Evolutionary conservation across 1,140 invertebrate genomes (phyloP).

Genomic region (Drosophila subpulchrella): DNA sequence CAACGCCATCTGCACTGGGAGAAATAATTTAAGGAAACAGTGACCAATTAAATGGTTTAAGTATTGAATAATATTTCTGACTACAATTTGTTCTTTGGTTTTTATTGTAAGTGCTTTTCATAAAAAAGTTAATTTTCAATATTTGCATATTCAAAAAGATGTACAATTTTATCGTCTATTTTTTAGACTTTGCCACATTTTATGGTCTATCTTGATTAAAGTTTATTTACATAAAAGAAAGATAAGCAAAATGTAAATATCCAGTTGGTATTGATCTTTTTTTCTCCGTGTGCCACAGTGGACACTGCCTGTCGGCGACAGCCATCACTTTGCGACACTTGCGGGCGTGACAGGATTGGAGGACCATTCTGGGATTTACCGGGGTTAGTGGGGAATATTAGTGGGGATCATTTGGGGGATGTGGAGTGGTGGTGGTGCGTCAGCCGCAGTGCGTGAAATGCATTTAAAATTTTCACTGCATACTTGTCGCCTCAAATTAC

Average conservation of each 20-base stretch:
- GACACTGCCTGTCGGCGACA: slow-evolving; percentile 27
- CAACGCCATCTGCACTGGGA: slow-evolving; percentile 1
- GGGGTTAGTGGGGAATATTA: slow-evolving; percentile 4
- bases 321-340: slow-evolving; percentile 60
- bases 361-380: slow-evolving; percentile 27
- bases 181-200: background rate
- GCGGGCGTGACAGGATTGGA: slow-evolving; percentile 16
- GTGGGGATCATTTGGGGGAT: background rate
- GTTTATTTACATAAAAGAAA: background rate
- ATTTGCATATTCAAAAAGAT: background rate
- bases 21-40: background rate
- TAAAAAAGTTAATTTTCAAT: background rate
- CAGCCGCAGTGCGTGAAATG: slow-evolving; percentile 75
- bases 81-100: background rate
- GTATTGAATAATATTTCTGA: background rate
- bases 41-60: background rate
- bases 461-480: slow-evolving; percentile 75
- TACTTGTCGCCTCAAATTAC: slow-evolving; percentile 77
- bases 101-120: background rate
- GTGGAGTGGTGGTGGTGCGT: slow-evolving; percentile 11
- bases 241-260: background rate
- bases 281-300: slow-evolving; percentile 14
- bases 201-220: background rate
- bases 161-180: background rate
- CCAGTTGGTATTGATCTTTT: background rate